Evolutionary conservation across 2,113 vertebrate genomes (phyloP), one percentile per base, ranked within the genome.

Genomic region (Motacilla tschutschensis): DNA sequence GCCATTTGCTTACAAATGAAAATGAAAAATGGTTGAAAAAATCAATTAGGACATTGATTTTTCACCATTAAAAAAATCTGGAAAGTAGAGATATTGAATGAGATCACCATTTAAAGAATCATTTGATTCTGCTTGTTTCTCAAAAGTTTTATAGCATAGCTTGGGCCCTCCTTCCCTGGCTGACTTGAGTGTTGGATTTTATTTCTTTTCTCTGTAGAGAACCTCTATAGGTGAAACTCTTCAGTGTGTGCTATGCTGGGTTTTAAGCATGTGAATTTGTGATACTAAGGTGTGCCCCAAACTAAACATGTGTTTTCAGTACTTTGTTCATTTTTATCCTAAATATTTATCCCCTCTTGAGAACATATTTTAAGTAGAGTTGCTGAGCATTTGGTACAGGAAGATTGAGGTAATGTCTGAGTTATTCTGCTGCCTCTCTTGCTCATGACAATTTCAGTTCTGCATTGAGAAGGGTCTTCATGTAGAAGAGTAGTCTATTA

Each of bases 21-120:
- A 90, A 90, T 63, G 70, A 92, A 91, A 89, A n/a, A 76, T 81
- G 33, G 58, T 69, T 70, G 55, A 60, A 84, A 84, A 92, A 84
- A 90, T 90, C 90, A 88, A 81, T 92, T 38, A 55, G 14, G 22
- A 59, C 47, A 90, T 84, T 82, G 81, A 89, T 89, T 94, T 91
- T 88, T 89, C 28, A 62, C 46, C 59, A 62, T 85, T 59, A 85
- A 86, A 7, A 88, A 60, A 6, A 33, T 74, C 58, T 80, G 46
- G 58, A 63, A 91, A 89, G 36, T 43, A 51, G 36, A 31, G 74
- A 35, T 91, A 76, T 44, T 86, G 78, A 82, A 91, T 41, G 51
- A 92, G 44, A 79, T 78, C 8, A 83, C 48, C 21, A 51, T 72
- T 79, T 84, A 85, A 92, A 35, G 20, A 65, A 66, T 66, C 14